These are phyloP conservation scores for Prionace glauca DNA, from an alignment of 2,797 vertebrate genomes.

Conservation along the genomic window DNA sequence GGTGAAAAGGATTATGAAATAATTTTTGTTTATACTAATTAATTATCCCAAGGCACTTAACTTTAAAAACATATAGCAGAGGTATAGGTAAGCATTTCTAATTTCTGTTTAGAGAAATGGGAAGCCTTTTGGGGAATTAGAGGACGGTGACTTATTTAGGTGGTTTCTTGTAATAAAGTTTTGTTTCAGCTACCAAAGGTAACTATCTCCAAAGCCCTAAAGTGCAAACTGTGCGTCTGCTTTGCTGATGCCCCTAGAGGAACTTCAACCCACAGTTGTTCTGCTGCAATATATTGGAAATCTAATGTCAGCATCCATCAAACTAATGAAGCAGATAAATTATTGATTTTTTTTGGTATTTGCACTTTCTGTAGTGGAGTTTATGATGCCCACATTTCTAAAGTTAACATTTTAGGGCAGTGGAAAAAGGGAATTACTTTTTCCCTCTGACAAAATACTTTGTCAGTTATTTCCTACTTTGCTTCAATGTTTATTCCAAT, in stretches of 20 bases:
- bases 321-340: background rate
- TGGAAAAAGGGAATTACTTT: background rate
- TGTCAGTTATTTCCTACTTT: background rate
- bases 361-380: background rate
- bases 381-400: background rate
- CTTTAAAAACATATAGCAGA: background rate
- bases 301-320: background rate
- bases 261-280: background rate
- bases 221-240: background rate
- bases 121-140: background rate
- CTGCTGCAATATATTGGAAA: background rate
- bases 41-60: background rate
- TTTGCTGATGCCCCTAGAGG: background rate
- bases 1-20: background rate
- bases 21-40: background rate
- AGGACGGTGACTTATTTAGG: background rate
- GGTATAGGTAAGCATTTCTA: background rate
- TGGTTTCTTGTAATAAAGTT: background rate
- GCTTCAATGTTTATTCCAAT: background rate
- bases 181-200: background rate
- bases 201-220: background rate
- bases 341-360: background rate
- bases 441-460: no score
- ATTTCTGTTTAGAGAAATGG: background rate
- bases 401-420: background rate